Percentiles rank a stretch among this genome's conserved stretches.
phyloP scores from a whole-genome alignment of 2,888 invertebrate genomes.

The Sussaba pulchella region DNA sequence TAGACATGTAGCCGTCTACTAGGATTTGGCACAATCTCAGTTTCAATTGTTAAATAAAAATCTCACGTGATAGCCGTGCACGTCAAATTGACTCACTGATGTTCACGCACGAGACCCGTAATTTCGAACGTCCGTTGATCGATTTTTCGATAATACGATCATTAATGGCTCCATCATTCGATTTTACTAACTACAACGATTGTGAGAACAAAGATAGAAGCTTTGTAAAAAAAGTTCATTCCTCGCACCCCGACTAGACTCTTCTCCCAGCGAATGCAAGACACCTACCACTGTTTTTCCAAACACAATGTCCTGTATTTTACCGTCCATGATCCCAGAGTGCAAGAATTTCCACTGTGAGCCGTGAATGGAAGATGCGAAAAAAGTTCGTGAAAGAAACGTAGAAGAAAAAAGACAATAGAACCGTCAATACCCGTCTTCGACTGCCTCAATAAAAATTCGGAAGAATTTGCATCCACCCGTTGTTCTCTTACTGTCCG shows the following conservation, averaged over 20 bases:
- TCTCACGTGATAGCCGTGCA: no score
- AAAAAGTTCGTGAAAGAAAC: background rate
- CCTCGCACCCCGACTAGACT: background rate
- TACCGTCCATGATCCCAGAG: slow-evolving; percentile 8
- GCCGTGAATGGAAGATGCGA: background rate
- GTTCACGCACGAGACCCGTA: no score
- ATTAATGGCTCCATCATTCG: no score
- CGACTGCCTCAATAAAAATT: slow-evolving; percentile 5
- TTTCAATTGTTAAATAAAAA: no score
- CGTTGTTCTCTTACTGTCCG: background rate
- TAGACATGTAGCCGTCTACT: no score
- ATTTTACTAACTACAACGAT: no score
- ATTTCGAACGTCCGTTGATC: no score
- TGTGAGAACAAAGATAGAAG: slow-evolving; percentile 36
- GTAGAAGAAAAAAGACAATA: slow-evolving; percentile 3
- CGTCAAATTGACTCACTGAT: no score
- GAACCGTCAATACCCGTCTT: slow-evolving; percentile 7
- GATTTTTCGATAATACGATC: no score
- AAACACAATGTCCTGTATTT: background rate
- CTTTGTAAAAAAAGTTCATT: slow-evolving; percentile 18
- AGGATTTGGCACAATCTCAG: no score
- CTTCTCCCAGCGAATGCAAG: background rate
- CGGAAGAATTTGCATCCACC: background rate
- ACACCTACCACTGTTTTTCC: background rate
- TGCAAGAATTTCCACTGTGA: slow-evolving; percentile 5